Conservation (phyloP, 1,140 invertebrate species). For the Campodea augens region DNA sequence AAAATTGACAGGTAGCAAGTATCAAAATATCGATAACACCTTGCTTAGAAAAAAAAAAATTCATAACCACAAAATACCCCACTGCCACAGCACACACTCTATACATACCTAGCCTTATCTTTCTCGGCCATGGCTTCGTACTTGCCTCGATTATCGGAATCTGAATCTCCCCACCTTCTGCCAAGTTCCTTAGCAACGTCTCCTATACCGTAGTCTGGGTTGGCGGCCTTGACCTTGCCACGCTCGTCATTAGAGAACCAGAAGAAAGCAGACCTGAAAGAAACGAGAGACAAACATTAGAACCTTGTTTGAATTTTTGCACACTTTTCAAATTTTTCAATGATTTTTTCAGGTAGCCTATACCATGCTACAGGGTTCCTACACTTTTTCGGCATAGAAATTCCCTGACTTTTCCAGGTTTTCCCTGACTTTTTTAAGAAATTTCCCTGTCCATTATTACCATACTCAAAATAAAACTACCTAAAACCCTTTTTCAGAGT, state of each 20-base stretch:
- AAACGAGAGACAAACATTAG: no score
- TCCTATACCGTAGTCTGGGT: conserved; percentile 88
- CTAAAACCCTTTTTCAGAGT: no score
- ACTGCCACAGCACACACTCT: neutral
- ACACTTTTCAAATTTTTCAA: no score
- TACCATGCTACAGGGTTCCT: conserved; percentile 78
- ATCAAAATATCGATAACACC: no score
- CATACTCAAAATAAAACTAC: no score
- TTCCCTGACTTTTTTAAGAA: no score
- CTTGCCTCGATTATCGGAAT: conserved; percentile 61
- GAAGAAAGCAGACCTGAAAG: conserved; percentile 89
- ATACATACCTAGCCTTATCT: conserved; percentile 90
- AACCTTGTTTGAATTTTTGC: no score
- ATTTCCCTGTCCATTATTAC: no score
- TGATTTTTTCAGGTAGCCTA: conserved; percentile 36
- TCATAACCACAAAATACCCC: conserved; percentile 4
- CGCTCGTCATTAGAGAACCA: conserved; percentile 98
- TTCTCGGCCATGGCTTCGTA: conserved; percentile 83
- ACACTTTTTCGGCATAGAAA: conserved; percentile 90
- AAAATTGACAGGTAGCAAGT: no score
- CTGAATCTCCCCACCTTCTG: conserved; percentile 76
- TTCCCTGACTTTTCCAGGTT: conserved; percentile 97
- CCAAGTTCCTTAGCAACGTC: conserved; percentile 97
- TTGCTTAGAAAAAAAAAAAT: conserved; percentile 3
- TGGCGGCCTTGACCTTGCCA: conserved; percentile 72